Evolutionary conservation across 2,113 vertebrate genomes (phyloP), one percentile per base, ranked within the genome.

Genomic region (Hemiprocne comata): DNA sequence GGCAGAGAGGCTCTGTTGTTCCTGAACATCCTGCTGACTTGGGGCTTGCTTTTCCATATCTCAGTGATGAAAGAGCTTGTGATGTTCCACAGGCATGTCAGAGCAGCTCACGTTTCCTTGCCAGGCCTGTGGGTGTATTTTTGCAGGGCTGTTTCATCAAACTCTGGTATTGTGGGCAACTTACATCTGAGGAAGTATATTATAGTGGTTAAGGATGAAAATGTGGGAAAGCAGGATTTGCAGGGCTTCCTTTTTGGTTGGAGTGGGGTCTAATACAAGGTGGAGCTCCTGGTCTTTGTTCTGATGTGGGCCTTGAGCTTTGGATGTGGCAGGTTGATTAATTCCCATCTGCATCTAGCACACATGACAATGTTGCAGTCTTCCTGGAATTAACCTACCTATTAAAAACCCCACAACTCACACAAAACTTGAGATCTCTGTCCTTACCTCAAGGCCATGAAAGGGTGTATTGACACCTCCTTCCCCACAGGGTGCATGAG

Each of bases 201-300:
- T 58, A 4, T 0, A 12, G 81, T 16, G 66, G 58, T 83, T 83
- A 25, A 69, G 62, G 87, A 34, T 4, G 61, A 53, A 91, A 88
- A 71, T 46, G 92, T 87, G 70, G 92, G 73, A 87, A 78, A 92
- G 71, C 94, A 86, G 85, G 90, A 84, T 86, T 88, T 66, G 60
- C 78, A 83, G 72, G 72, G 69, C 29, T 76, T 46, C 0, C 4
- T 25, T 64, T 76, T 73, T 9, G 33, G 9, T 29, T 28, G 53
- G 38, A 46, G 55, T 24, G 29, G 72, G 69, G 48, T 64, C 11
- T 50, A 1, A 28, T 5, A 38, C 15, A 85, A 85, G 85, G 40
- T 65, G 55, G 58, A 54, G 74, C 76, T 89, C 72, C 0, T 8
- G 14, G 28, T 3, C 61, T 86, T 34, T 75, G 65, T 67, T 54